Evolutionary conservation across 2,113 vertebrate species (phyloP), one percentile per base, ranked within the genome.

Genomic region (Clarias macrocephalus): DNA sequence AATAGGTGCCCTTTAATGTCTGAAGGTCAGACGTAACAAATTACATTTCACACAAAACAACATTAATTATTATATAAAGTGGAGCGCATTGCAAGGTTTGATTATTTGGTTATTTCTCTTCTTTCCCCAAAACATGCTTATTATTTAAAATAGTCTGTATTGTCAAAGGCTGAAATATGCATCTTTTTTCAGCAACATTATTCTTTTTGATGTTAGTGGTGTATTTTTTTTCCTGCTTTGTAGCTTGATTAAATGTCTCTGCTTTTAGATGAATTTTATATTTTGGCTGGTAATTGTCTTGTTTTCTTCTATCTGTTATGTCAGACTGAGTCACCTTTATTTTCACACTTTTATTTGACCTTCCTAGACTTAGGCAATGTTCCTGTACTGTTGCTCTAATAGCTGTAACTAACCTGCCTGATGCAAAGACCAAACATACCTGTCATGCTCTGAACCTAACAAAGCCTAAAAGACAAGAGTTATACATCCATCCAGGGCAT

Each of bases 311-410:
- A n/a, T 82, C 65, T 18, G 37, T 10, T 63, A 33, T 82, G 80
- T 11, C 25, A 68, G 48, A 37, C 48, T 48, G 56, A 62, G 21
- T 60, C 30, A 48, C 60, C 18, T 66, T 65, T 48, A 82, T 81
- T 81, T 81, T 81, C 79, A 30, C 56, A 81, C 16, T 81, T 81
- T 62, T 79, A n/a, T 28, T 9, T 80, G 79, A 80, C 79, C 79
- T 65, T 82, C n/a, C 37, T 8, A 82, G 33, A 65, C 25, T 7
- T 56, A 85, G 23, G 15, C 30, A 3, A 13, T 65, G 37, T 23
- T 85, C n/a, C 76, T 33, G 42, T 56, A 42, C 12, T 19, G 28
- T 28, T 30, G 30, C 60, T 30, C 28, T 66, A 57, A 80, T 62
- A 80, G 28, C 85, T 77, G 19, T 21, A 68, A 80, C 60, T 66